Conservation (phyloP, 2,113 vertebrate genomes). For the Paraplagusia blochii region DNA sequence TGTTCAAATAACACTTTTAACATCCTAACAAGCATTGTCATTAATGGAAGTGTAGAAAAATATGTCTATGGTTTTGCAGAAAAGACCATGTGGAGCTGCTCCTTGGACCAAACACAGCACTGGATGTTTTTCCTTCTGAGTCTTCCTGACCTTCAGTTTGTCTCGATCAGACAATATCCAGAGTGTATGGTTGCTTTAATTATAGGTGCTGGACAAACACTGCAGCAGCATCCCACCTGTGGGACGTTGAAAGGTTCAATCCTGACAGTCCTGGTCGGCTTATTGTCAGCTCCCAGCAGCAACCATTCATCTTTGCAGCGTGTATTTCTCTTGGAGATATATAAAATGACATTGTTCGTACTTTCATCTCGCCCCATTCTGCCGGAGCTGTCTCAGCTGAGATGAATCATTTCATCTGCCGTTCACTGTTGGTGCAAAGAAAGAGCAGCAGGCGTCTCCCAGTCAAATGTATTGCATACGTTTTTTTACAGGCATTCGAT, state of each 20-base stretch:
- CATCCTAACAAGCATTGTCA: too few species aligned
- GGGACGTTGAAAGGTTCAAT: constrained; percentile 10
- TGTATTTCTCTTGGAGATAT: constrained; percentile 59
- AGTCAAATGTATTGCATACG: constrained; percentile 44
- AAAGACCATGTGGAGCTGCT: constrained; percentile 4
- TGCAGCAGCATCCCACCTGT: constrained; percentile 20
- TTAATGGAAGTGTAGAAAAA: not conserved
- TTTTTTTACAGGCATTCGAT: constrained; percentile 27
- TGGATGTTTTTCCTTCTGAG: constrained; percentile 22
- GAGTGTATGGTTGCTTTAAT: constrained; percentile 30
- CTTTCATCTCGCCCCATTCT: constrained; percentile 62
- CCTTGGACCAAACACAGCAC: constrained; percentile 27
- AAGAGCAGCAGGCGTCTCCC: constrained; percentile 41
- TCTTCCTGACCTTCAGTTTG: constrained; percentile 44
- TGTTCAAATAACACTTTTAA: too few species aligned
- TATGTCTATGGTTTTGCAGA: not conserved
- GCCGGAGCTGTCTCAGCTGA: constrained; percentile 58
- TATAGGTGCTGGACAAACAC: constrained; percentile 27
- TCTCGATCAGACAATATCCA: not conserved
- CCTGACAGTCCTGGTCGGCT: not conserved
- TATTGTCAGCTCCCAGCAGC: constrained; percentile 25
- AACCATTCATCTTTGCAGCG: constrained; percentile 50
- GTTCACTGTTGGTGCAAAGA: constrained; percentile 39
- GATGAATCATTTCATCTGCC: constrained; percentile 69
- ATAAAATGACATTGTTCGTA: constrained; percentile 55